These are phyloP conservation scores for Sebastolobus altivelis DNA, from an alignment of 2,797 vertebrate species.

Conservation along the genomic window DNA sequence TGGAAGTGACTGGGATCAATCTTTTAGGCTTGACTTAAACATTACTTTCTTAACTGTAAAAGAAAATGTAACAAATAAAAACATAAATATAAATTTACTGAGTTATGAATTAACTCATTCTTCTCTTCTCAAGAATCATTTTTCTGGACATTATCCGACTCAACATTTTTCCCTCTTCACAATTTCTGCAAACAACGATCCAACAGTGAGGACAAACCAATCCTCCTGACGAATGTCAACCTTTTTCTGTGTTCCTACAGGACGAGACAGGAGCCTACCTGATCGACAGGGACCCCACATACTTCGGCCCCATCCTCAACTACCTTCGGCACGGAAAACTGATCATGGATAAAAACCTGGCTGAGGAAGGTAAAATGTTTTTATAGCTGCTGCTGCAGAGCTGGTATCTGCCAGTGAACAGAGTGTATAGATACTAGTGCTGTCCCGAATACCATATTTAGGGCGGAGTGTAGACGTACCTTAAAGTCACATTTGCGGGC, in stretches of 20 bases:
- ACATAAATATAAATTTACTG: no score
- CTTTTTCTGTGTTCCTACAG: conserved; percentile 72
- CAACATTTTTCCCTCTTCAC: background rate
- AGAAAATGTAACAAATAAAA: no score
- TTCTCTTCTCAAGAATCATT: no score
- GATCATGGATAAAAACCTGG: conserved; percentile 95
- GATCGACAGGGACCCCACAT: conserved; percentile 95
- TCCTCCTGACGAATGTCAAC: background rate
- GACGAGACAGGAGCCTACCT: conserved; percentile 95
- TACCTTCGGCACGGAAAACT: conserved; percentile 96
- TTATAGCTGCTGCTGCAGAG: background rate
- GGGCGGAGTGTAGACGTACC: no score
- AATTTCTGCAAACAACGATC: background rate
- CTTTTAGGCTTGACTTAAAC: no score
- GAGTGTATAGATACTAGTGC: no score
- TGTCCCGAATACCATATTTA: no score
- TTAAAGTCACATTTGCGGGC: no score
- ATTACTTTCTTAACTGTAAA: no score
- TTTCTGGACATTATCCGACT: background rate
- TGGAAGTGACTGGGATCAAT: no score
- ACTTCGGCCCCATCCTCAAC: conserved; percentile 95
- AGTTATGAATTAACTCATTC: no score
- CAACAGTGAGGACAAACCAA: background rate
- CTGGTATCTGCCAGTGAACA: background rate
- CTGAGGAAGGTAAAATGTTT: conserved; percentile 90